Base-by-base conservation (phyloP, 1,140 invertebrate genomes). In the Dinoponera quadriceps region DNA sequence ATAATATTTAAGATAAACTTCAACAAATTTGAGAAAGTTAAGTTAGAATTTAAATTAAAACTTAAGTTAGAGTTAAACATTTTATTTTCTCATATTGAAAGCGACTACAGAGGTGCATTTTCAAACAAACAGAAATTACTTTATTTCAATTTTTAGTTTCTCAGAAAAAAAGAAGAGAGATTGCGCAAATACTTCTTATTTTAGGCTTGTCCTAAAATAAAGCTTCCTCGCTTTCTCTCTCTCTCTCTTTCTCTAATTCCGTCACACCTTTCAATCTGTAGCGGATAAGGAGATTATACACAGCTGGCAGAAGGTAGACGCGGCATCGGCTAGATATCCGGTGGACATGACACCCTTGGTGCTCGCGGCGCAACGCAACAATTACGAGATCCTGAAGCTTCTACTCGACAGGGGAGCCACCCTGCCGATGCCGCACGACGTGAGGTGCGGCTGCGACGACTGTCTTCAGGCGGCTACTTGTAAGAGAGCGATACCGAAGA, bases 301-400 rank as follows among this genome's bases (percentile, higher is more conserved):
- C 96, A 98, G 97, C 91, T 98, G 97, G 97, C 97, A 98, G 92
- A 97, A 96, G 93, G 96, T 98, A 33, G 97, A 98, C 91, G 95
- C 96, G 16, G 96, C 96, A 80, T 96, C 96, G n/a, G 96, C 97
- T 1, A 96, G 96, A 90, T 99, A 99, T 93, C 97, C 98, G 0
- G 96, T 97, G 0, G 98, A 99, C 93, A 97, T 99, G 84, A 99
- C 98, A 0, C 98, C 98, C 0, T 94, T 99, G 20, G 97, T 98
- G 80, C 94, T 99, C 71, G 98, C 98, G 0, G 98, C 98, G 71
- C 98, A 99, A 91, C 95, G 96, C 87, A 98, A 99, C 91, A 99
- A 99, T 94, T 99, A 98, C 91, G 98, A 99, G 94, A 99, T 99
- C 83, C 95, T 99, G 54, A 99, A 99, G 93, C 96, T 99, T 55